These are phyloP conservation scores for Sesia bembeciformis DNA, from an alignment of 2,888 invertebrate genomes.

Conservation along the genomic window DNA sequence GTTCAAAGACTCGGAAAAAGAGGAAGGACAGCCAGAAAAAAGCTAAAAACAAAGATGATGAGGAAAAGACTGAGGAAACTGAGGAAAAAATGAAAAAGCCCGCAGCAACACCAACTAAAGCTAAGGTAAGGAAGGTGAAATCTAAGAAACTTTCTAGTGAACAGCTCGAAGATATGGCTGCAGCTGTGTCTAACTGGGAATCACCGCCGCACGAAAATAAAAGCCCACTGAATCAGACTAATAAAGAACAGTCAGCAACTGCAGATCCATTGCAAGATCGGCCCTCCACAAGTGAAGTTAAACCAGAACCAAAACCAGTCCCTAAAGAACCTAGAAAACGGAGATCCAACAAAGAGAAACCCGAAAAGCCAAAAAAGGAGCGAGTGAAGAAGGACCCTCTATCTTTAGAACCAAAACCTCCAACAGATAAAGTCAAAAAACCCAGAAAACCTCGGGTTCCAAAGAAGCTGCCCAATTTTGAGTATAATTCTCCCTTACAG, in stretches of 20 bases:
- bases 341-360: constrained; percentile 27
- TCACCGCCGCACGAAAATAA: constrained; percentile 42
- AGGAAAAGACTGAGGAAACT: constrained; percentile 1
- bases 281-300: constrained; percentile 10
- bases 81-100: constrained; percentile 12
- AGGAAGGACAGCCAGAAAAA: constrained; percentile 30
- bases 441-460: constrained; percentile 48
- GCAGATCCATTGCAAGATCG: constrained; percentile 8
- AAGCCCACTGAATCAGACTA: not conserved
- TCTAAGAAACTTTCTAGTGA: constrained; percentile 47
- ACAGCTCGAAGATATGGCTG: constrained; percentile 45
- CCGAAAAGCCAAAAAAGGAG: constrained; percentile 26
- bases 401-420: constrained; percentile 11
- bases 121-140: constrained; percentile 28
- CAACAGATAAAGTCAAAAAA: constrained; percentile 35
- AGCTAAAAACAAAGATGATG: constrained; percentile 8
- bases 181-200: constrained; percentile 49
- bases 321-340: constrained; percentile 45
- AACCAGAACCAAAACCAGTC: constrained; percentile 9
- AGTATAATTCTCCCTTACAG: constrained; percentile 40
- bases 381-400: constrained; percentile 17
- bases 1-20: constrained; percentile 33
- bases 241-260: not conserved
- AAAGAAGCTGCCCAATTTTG: constrained; percentile 29
- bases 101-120: constrained; percentile 5